Percentiles rank a stretch among this genome's conserved stretches.
phyloP scores from a whole-genome alignment of 53 echinoderm and acorn worm species.

The Antedon mediterranea region DNA sequence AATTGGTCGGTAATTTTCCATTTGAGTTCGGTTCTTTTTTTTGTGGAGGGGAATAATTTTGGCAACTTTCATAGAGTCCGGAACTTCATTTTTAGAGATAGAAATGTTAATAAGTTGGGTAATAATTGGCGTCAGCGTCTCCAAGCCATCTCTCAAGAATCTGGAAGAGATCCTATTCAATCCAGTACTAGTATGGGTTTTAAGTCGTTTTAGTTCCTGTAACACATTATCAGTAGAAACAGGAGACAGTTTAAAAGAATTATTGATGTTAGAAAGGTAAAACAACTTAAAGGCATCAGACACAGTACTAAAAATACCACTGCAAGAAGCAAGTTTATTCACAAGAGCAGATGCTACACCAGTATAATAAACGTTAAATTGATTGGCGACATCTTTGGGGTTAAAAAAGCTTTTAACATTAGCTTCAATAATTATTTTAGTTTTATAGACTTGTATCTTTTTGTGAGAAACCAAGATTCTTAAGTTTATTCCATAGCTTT shows the following conservation, averaged over 20 bases:
- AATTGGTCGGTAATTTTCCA: constrained; percentile 1
- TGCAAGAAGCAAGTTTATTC: no score
- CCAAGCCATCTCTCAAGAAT: not conserved
- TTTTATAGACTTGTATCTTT: no score
- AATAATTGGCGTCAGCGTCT: not conserved
- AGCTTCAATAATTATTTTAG: no score
- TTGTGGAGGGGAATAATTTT: constrained; percentile 10
- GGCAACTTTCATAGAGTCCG: not conserved
- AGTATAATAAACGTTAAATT: no score
- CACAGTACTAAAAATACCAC: no score
- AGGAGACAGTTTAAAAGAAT: not conserved
- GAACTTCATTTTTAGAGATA: not conserved
- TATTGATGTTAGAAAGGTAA: not conserved
- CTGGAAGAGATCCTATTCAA: not conserved
- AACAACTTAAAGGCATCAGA: not conserved
- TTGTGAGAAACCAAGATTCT: no score
- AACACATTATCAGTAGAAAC: not conserved
- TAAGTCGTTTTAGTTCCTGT: no score
- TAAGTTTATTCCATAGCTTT: no score
- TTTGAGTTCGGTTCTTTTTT: constrained; percentile 6
- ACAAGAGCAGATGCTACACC: no score
- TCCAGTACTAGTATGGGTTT: no score
- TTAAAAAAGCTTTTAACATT: no score
- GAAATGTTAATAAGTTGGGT: constrained; percentile 1
- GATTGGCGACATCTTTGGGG: no score